phyloP scores from a whole-genome alignment of 2,888 invertebrate species.

The Cyclophora albipunctata region DNA sequence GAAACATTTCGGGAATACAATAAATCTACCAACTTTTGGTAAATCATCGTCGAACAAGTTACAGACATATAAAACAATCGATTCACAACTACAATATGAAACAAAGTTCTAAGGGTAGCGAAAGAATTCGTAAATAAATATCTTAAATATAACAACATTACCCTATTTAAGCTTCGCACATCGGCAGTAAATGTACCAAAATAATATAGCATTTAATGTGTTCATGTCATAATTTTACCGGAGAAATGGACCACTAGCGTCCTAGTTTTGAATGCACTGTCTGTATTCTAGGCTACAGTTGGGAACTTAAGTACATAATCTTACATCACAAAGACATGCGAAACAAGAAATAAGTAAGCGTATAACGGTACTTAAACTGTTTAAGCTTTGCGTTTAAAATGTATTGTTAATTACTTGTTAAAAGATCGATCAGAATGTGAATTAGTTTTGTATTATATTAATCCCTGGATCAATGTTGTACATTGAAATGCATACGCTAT shows the following conservation, averaged over 20 bases:
- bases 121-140: slow-evolving; percentile 1
- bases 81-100: neutral
- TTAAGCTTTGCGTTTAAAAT: too few species aligned
- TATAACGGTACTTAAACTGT: too few species aligned
- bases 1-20: slow-evolving; percentile 15
- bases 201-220: slow-evolving; percentile 20
- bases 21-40: too few species aligned
- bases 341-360: too few species aligned
- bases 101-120: too few species aligned
- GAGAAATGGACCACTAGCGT: slow-evolving; percentile 33
- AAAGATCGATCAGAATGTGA: too few species aligned
- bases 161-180: slow-evolving; percentile 4
- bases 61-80: neutral
- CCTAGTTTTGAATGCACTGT: slow-evolving; percentile 39
- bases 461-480: too few species aligned
- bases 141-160: slow-evolving; percentile 8
- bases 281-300: slow-evolving; percentile 20
- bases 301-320: neutral
- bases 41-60: too few species aligned
- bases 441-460: too few species aligned
- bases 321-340: neutral
- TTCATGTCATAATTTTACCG: slow-evolving; percentile 32
- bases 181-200: slow-evolving; percentile 19
- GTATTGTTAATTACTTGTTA: too few species aligned
- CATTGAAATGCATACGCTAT: too few species aligned